phyloP scores from a whole-genome alignment of 2,113 vertebrate species.

The Todiramphus saurophagus region DNA sequence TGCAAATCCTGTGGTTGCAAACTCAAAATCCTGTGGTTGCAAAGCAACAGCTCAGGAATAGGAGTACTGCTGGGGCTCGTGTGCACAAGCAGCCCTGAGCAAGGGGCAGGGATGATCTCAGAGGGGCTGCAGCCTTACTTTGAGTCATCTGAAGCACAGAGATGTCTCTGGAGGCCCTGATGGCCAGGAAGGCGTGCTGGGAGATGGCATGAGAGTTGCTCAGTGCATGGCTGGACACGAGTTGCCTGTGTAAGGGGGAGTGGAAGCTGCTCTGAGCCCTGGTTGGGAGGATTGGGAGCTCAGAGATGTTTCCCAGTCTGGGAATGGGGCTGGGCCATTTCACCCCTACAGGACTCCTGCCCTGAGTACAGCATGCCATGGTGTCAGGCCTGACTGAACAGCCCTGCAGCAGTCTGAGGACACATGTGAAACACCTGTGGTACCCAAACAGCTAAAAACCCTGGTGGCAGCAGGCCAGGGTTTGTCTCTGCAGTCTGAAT shows the following conservation, averaged over 20 bases:
- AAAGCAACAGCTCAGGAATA: not conserved
- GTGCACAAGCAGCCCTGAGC: not conserved
- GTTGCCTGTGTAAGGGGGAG: not conserved
- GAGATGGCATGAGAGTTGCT: not conserved
- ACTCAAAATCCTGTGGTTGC: not conserved
- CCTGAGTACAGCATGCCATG: not conserved
- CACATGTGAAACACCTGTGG: not conserved
- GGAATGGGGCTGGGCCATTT: not conserved
- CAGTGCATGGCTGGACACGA: not conserved
- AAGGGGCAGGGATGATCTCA: not conserved
- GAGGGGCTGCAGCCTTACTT: not conserved
- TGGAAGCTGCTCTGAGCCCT: not conserved
- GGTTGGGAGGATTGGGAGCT: not conserved
- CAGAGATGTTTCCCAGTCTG: not conserved
- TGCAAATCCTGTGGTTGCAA: too few relatives aligned
- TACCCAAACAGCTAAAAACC: not conserved
- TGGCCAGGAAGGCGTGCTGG: not conserved
- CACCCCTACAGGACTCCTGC: not conserved
- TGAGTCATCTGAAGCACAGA: not conserved
- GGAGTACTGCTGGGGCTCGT: not conserved
- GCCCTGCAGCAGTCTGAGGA: not conserved
- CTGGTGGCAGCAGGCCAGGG: not conserved
- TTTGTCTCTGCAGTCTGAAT: not conserved
- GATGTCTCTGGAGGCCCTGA: not conserved
- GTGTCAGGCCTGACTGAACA: not conserved